Evolutionary conservation across 2,797 vertebrate species (phyloP).

Genomic region (Schizopygopsis malacanthus): DNA sequence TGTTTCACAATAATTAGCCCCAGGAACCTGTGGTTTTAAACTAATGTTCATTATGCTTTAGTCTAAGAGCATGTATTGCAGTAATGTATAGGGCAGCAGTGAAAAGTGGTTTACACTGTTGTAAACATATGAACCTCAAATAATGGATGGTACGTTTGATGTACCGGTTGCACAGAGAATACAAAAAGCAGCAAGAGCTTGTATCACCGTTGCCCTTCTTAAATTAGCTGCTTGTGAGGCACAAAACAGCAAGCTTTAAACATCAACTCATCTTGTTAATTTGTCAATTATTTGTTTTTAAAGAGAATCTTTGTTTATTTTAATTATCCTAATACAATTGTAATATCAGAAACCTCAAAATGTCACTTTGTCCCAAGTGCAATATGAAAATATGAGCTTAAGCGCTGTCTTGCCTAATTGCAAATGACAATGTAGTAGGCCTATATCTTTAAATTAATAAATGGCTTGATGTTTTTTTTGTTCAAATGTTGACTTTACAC

Average conservation of each 20-base stretch:
- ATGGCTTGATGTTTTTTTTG: neutral
- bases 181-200: constrained; percentile 24
- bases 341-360: constrained; percentile 54
- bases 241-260: constrained; percentile 44
- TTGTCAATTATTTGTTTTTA: constrained; percentile 33
- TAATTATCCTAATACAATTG: constrained; percentile 57
- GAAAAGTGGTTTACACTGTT: neutral
- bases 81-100: constrained; percentile 2
- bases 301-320: neutral
- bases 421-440: constrained; percentile 36
- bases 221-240: constrained; percentile 20
- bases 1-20: constrained; percentile 8
- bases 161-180: constrained; percentile 43
- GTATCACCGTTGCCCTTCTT: neutral
- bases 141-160: constrained; percentile 13
- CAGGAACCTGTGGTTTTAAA: neutral
- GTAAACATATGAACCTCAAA: constrained; percentile 26
- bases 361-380: constrained; percentile 63
- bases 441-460: constrained; percentile 43
- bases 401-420: constrained; percentile 51
- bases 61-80: neutral
- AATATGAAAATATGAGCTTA: constrained; percentile 62
- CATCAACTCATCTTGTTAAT: constrained; percentile 30
- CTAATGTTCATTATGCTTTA: constrained; percentile 23
- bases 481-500: constrained; percentile 32